These are phyloP conservation scores for Hucho hucho DNA, from an alignment of 2,113 vertebrate genomes.

Conservation along the genomic window DNA sequence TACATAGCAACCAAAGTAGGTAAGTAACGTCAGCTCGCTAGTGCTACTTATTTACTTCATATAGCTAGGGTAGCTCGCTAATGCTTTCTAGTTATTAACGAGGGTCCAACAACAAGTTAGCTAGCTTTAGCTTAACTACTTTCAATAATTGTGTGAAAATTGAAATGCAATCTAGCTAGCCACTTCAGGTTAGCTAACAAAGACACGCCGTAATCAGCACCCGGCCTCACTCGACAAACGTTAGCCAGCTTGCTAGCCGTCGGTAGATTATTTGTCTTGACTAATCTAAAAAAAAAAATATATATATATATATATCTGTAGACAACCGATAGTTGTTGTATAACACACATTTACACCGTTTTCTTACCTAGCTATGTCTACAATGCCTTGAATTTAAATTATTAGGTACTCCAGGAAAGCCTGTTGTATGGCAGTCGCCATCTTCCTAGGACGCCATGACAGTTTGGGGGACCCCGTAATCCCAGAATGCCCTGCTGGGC, in stretches of 20 bases:
- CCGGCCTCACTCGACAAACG: not conserved
- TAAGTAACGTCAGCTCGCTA: no score
- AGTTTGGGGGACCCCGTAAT: constrained; percentile 51
- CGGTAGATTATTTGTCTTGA: not conserved
- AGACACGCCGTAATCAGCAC: not conserved
- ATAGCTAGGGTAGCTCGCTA: no score
- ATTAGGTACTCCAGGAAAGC: constrained; percentile 78
- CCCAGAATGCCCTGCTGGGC: constrained; percentile 22
- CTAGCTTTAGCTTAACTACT: no score
- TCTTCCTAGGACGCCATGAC: constrained; percentile 62
- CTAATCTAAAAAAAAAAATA: not conserved
- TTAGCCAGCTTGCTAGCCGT: not conserved
- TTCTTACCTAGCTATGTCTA: constrained; percentile 66
- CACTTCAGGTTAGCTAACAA: not conserved
- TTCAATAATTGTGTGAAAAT: no score
- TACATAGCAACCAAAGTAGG: no score
- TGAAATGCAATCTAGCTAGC: not conserved
- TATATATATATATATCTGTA: not conserved
- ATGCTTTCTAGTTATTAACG: no score
- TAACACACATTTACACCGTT: constrained; percentile 49
- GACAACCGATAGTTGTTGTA: not conserved
- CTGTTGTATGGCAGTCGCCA: constrained; percentile 83
- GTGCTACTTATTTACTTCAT: no score
- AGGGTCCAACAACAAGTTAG: no score
- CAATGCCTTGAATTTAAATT: constrained; percentile 79